A percentile compares a stretch with the other conserved stretches of the same genome.
Conservation (phyloP, 2,888 invertebrate species). For the Thysanoteuthis rhombus region DNA sequence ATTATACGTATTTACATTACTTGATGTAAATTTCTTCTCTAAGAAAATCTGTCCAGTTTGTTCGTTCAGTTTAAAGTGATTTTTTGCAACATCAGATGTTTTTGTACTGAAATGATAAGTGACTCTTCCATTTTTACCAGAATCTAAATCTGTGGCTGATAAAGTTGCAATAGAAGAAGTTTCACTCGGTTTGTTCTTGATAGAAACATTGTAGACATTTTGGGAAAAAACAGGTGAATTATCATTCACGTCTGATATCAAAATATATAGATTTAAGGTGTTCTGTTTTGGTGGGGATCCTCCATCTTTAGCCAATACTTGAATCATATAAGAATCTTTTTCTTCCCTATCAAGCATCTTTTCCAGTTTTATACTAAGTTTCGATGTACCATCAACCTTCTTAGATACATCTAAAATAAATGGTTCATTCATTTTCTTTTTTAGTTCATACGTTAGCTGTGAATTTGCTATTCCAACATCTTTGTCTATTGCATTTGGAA, state of each 20-base stretch:
- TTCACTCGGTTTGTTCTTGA: neutral
- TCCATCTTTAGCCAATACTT: neutral
- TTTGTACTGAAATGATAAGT: slow-evolving; percentile 21
- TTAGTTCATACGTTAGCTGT: neutral
- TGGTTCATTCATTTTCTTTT: neutral
- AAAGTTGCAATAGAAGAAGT: neutral
- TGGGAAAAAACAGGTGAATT: neutral
- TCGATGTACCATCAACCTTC: neutral
- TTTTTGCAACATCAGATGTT: slow-evolving; percentile 14
- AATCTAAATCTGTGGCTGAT: neutral
- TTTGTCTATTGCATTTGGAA: neutral
- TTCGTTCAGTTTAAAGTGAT: neutral
- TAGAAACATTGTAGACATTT: neutral
- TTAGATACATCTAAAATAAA: neutral
- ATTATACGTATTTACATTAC: neutral
- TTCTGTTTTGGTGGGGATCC: neutral
- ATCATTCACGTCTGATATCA: neutral
- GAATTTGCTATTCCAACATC: neutral
- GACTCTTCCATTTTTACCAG: neutral
- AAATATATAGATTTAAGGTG: neutral
- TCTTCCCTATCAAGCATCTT: neutral
- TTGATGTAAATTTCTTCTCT: neutral
- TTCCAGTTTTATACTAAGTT: neutral
- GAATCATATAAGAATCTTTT: neutral
- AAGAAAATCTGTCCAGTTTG: slow-evolving; percentile 1